Evolutionary conservation across 2,113 vertebrate species (phyloP), one percentile per base, ranked within the genome.

Genomic region (Reinhardtius hippoglossoides): DNA sequence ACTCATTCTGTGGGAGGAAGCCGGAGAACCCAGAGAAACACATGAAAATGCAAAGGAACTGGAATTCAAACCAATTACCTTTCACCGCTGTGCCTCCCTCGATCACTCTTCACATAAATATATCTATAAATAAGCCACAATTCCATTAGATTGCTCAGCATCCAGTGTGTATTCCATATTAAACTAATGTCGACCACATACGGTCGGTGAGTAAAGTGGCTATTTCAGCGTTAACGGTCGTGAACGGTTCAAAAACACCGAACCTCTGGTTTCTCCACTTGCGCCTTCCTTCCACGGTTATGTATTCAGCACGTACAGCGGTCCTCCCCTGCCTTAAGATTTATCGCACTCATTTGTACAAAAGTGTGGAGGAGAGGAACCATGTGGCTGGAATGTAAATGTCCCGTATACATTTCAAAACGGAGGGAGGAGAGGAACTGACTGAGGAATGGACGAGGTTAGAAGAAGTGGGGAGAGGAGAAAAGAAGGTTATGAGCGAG

Each of bases 261-360:
- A 69, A 76, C 83, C 70, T 74, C 61, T 63, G 67, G 20, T 58
- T 69, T 27, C 23, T 24, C 20, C 24, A 35, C 26, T 35, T 9
- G n/a, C 20, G 24, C 56, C 72, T 58, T 70, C 55, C 44, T n/a
- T 46, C 42, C 59, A 26, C 55, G 16, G 52, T 42, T 78, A 72
- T 79, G 74, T 71, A 81, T 87, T 67, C 74, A 71, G 74, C 76
- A 73, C 65, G 54, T 55, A 60, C 5, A 69, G 60, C 57, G 2
- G 20, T 4, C 9, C 67, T 42, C 66, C 60, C 23, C 56, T 21
- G 37, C 61, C 54, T 66, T 42, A 81, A 84, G 84, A 87, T 89
- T 74, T 82, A 89, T 91, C 54, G 26, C 71, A 54, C 48, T 82
- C 83, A 82, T 89, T 89, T 86, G 54, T 79, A 82, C 71, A n/a